Conservation (phyloP, 2,888 invertebrate species). For the Doris montereyensis region DNA sequence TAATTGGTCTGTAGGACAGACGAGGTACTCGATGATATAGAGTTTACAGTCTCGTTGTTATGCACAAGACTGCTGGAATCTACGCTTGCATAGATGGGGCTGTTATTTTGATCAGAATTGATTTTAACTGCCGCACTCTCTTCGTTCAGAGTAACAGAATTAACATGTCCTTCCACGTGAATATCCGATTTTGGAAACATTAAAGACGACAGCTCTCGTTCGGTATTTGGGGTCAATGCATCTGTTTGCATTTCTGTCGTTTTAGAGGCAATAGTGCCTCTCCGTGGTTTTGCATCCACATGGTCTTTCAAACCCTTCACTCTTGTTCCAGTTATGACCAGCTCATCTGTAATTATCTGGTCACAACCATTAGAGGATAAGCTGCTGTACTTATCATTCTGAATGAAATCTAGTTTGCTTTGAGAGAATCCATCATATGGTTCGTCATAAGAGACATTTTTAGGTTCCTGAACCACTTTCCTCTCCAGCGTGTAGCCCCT, state of each 20-base stretch:
- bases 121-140: not conserved
- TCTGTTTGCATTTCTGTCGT: constrained; percentile 48
- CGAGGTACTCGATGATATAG: not conserved
- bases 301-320: constrained; percentile 25
- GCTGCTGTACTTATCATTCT: not conserved
- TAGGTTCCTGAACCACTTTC: not conserved
- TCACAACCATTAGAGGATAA: constrained; percentile 24
- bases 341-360: constrained; percentile 24
- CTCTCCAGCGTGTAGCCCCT: constrained; percentile 25
- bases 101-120: constrained; percentile 15
- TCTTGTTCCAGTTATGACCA: not conserved
- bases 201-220: constrained; percentile 44
- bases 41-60: not conserved
- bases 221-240: constrained; percentile 46
- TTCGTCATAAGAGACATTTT: constrained; percentile 40
- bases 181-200: constrained; percentile 49
- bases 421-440: constrained; percentile 42
- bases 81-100: constrained; percentile 15
- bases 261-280: constrained; percentile 46
- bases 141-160: constrained; percentile 20
- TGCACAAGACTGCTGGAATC: not conserved
- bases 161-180: constrained; percentile 47
- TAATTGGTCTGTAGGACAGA: no score
- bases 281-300: constrained; percentile 32
- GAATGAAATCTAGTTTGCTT: constrained; percentile 23